These are phyloP conservation scores for Panthera uncia DNA, from an alignment of 2,113 vertebrate genomes.

Conservation along the genomic window DNA sequence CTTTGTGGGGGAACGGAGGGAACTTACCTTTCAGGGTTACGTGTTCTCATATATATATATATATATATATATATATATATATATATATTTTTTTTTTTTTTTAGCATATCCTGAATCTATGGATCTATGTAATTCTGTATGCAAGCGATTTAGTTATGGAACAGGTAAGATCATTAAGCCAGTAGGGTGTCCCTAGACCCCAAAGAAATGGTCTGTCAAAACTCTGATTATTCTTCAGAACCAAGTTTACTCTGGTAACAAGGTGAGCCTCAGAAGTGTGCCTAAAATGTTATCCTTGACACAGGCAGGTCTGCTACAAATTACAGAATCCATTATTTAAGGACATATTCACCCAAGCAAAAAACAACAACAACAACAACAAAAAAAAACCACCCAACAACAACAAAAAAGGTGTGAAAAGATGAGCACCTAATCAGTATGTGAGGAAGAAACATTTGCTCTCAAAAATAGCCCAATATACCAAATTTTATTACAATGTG, in stretches of 20 bases:
- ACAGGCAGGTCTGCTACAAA: background rate
- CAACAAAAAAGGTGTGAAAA: background rate
- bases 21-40: background rate
- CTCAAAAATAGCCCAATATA: background rate
- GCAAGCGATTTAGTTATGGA: background rate
- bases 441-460: background rate
- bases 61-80: too few species aligned
- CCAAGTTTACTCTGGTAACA: slow-evolving; percentile 11
- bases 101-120: slow-evolving; percentile 19
- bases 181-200: background rate
- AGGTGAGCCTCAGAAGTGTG: background rate
- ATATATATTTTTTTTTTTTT: background rate
- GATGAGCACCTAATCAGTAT: background rate
- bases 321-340: slow-evolving; percentile 1
- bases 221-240: background rate
- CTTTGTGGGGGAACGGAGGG: background rate
- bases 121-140: slow-evolving; percentile 14
- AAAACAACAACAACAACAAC: background rate
- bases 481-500: background rate
- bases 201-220: slow-evolving; percentile 10
- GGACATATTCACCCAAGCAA: background rate
- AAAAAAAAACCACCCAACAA: too few species aligned
- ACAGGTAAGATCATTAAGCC: background rate
- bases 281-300: slow-evolving; percentile 25
- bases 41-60: background rate